phyloP scores from a whole-genome alignment of 1,140 invertebrate genomes.

The Diuraphis noxia region DNA sequence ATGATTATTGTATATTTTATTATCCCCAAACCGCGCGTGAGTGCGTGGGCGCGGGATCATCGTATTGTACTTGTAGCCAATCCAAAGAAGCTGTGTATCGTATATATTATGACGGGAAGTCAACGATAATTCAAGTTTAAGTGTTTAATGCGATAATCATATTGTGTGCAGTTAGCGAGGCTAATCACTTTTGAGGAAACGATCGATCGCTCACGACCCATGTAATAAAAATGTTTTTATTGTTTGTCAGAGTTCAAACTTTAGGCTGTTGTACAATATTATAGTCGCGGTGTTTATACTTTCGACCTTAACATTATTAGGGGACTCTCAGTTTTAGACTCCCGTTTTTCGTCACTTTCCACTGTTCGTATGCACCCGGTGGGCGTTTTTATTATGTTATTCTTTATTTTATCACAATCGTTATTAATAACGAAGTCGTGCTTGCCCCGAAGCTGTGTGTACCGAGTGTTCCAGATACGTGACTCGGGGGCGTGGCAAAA shows the following conservation, averaged over 20 bases:
- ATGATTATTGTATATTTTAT: not conserved
- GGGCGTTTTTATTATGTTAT: conserved; percentile 15
- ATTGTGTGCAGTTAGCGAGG: not conserved
- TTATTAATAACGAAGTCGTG: conserved; percentile 50
- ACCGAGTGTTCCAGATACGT: conserved; percentile 47
- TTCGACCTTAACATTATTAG: conserved; percentile 5
- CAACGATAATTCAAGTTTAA: not conserved
- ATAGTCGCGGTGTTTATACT: not conserved
- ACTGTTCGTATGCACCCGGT: not conserved
- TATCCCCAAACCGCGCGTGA: not conserved
- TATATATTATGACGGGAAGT: not conserved
- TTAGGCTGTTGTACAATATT: not conserved
- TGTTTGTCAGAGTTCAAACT: not conserved
- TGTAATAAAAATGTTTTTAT: not conserved
- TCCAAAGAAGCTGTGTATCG: not conserved
- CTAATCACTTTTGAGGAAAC: conserved; percentile 3
- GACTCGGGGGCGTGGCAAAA: conserved; percentile 45
- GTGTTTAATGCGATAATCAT: not conserved
- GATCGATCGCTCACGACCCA: not conserved
- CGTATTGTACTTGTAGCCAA: not conserved
- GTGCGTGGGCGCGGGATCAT: too few species aligned
- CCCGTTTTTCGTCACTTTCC: conserved; percentile 20
- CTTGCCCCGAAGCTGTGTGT: conserved; percentile 33
- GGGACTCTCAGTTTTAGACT: not conserved
- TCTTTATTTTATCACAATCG: conserved; percentile 40